phyloP scores from a whole-genome alignment of 2,797 vertebrate species.

The Cichlasoma orientale region DNA sequence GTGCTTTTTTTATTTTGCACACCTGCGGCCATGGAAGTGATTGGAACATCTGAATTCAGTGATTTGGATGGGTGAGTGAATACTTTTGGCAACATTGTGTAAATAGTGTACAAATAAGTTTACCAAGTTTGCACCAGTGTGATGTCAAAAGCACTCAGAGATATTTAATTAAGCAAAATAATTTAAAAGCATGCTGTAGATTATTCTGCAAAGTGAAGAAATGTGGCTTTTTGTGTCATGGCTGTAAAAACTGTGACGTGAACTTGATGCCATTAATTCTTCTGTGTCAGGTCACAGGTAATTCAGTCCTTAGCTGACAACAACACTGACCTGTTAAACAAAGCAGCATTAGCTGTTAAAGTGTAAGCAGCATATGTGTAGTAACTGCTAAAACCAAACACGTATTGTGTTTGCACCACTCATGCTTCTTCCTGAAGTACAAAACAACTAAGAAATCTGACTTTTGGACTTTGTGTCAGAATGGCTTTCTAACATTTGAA shows the following conservation, averaged over 20 bases:
- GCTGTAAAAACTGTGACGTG: background rate
- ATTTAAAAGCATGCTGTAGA: background rate
- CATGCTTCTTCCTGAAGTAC: background rate
- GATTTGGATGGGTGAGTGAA: too few relatives aligned
- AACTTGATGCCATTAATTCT: background rate
- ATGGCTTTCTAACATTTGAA: too few relatives aligned
- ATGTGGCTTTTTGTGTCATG: background rate
- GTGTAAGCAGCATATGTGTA: background rate
- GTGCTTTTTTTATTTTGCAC: too few relatives aligned
- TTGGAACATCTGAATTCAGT: too few relatives aligned
- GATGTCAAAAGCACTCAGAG: background rate
- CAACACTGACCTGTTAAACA: background rate
- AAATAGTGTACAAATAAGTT: background rate
- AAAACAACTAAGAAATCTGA: too few relatives aligned
- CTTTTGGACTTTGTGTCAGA: too few relatives aligned
- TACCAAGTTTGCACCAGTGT: background rate
- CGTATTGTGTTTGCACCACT: background rate
- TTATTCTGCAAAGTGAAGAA: background rate
- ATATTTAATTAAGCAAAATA: background rate
- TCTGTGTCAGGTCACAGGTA: background rate
- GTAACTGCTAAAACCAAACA: background rate
- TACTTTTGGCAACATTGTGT: too few relatives aligned
- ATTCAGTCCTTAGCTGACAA: background rate
- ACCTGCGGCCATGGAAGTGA: too few relatives aligned
- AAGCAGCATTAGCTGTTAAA: background rate